Percentiles rank a stretch among this genome's conserved stretches.
phyloP scores from a whole-genome alignment of 2,113 vertebrate species.

The Anser brachyrhynchus region DNA sequence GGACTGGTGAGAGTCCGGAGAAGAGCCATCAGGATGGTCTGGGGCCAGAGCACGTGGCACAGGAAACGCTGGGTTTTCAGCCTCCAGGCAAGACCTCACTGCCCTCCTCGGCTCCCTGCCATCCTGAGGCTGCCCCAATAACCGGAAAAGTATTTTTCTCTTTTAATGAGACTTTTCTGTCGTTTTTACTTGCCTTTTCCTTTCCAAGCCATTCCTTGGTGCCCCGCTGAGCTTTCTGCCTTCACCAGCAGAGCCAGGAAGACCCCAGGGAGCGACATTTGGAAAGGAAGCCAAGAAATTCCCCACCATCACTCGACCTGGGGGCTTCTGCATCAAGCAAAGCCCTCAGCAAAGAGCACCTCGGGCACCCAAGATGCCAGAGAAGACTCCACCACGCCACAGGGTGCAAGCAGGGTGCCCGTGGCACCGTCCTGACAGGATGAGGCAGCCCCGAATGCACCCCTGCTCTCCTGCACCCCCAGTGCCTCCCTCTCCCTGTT shows the following conservation, averaged over 20 bases:
- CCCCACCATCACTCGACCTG: background rate
- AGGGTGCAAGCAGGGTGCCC: background rate
- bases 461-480: background rate
- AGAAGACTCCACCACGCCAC: background rate
- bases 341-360: background rate
- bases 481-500: background rate
- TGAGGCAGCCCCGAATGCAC: background rate
- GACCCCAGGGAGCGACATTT: accelerated
- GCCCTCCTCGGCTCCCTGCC: background rate
- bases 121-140: background rate
- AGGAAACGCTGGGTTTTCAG: background rate
- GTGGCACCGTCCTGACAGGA: background rate
- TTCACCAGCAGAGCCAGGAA: background rate
- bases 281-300: background rate
- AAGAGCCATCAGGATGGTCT: accelerated
- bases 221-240: background rate
- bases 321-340: background rate
- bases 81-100: background rate
- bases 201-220: background rate
- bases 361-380: accelerated
- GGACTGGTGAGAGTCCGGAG: accelerated
- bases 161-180: background rate
- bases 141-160: background rate
- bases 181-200: background rate
- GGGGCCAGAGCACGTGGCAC: accelerated